Percentiles rank a stretch among this genome's conserved stretches.
These are phyloP conservation scores for Spatula clypeata DNA, from an alignment of 2,797 vertebrate species.

Conservation along the genomic window DNA sequence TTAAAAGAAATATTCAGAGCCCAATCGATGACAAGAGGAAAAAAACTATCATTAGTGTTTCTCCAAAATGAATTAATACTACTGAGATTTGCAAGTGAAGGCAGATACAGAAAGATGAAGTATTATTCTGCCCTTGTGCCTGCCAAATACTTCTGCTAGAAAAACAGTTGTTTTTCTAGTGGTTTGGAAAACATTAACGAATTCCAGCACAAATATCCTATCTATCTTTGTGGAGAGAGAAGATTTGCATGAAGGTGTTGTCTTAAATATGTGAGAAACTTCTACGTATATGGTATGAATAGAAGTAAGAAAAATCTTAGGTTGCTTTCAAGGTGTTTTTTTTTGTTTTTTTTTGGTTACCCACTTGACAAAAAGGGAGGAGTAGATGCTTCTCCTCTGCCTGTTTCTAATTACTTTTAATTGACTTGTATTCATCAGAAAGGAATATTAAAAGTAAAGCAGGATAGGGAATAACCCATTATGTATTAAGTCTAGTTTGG, in stretches of 20 bases:
- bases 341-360: neutral
- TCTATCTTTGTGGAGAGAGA: neutral
- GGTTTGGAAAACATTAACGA: neutral
- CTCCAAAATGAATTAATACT: conserved; percentile 24
- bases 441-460: neutral
- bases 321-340: neutral
- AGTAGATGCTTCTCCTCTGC: neutral
- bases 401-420: neutral
- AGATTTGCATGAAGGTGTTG: neutral
- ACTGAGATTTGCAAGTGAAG: neutral
- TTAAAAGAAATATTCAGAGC: conserved; percentile 67
- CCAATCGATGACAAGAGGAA: neutral
- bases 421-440: neutral
- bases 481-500: neutral
- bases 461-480: accelerated
- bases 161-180: neutral
- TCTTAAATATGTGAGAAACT: neutral
- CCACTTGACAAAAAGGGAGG: neutral
- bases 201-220: neutral
- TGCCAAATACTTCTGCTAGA: neutral
- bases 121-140: neutral
- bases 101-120: neutral
- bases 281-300: neutral
- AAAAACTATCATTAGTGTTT: neutral
- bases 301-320: neutral